Evolutionary conservation across 64 coral and sea anemone species (phyloP).

Genomic region (Trachythela sp.): DNA sequence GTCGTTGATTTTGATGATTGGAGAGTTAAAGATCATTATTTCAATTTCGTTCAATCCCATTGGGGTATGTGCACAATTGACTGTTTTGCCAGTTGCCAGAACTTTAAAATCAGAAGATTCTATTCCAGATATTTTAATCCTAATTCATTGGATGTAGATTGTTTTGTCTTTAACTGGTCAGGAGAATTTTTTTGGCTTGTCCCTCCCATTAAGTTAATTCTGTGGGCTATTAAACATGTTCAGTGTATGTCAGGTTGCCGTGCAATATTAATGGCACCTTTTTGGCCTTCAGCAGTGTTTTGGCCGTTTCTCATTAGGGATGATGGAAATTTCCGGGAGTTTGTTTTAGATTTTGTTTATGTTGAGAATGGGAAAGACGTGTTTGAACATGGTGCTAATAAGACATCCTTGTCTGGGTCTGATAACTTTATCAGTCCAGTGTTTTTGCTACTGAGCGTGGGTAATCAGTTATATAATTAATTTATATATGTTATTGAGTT

Average conservation of each 20-base stretch:
- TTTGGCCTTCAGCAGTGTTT: too few relatives aligned
- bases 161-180: not conserved
- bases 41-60: slow-evolving; percentile 8
- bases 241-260: not conserved
- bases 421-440: slow-evolving; percentile 13
- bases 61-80: slow-evolving; percentile 51
- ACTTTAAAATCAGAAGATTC: not conserved
- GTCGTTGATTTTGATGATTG: slow-evolving; percentile 59
- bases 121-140: not conserved
- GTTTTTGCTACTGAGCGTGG: not conserved
- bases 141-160: not conserved
- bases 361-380: too few relatives aligned
- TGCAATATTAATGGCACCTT: slow-evolving; percentile 4
- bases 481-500: not conserved
- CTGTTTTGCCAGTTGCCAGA: slow-evolving; percentile 37
- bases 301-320: too few relatives aligned
- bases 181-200: not conserved
- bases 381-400: not conserved
- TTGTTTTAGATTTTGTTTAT: too few relatives aligned
- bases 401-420: not conserved
- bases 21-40: slow-evolving; percentile 44
- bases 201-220: not conserved
- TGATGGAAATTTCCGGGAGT: too few relatives aligned
- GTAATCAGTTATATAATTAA: not conserved
- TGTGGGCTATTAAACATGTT: not conserved